These are phyloP conservation scores for Dolichoris vasculosae DNA, from an alignment of 1,140 invertebrate species.

Conservation along the genomic window DNA sequence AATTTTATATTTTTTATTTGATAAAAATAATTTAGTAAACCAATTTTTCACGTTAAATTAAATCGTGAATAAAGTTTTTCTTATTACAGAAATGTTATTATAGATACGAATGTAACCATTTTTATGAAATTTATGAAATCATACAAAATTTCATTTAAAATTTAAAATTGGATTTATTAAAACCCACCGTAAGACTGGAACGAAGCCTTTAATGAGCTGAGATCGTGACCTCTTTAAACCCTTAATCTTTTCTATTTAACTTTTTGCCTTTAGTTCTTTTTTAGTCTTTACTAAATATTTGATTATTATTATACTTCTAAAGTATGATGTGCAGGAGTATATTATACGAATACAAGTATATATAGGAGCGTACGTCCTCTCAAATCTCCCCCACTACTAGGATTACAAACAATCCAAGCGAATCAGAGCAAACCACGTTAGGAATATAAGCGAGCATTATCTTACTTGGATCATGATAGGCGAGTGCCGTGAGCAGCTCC, in stretches of 20 bases:
- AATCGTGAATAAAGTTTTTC: too few relatives aligned
- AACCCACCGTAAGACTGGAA: too few relatives aligned
- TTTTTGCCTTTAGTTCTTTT: not conserved
- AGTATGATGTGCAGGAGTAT: not conserved
- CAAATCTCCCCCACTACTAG: not conserved
- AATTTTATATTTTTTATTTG: too few relatives aligned
- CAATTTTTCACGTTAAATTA: too few relatives aligned
- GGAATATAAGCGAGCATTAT: not conserved
- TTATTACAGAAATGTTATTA: too few relatives aligned
- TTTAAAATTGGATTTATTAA: too few relatives aligned
- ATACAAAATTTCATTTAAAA: too few relatives aligned
- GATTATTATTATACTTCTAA: not conserved
- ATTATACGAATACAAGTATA: too few relatives aligned
- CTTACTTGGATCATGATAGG: constrained; percentile 16
- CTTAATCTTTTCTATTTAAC: not conserved
- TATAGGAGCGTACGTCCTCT: not conserved
- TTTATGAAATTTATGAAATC: too few relatives aligned
- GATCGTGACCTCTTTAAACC: not conserved
- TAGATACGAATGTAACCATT: too few relatives aligned
- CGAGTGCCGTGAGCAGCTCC: not conserved
- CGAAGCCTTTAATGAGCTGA: too few relatives aligned
- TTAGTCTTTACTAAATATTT: not conserved
- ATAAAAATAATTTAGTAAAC: too few relatives aligned
- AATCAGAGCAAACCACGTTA: not conserved
- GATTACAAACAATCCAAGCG: not conserved